These are phyloP conservation scores for Lacanobia wlatinum DNA, from an alignment of 2,888 invertebrate genomes.

Conservation along the genomic window DNA sequence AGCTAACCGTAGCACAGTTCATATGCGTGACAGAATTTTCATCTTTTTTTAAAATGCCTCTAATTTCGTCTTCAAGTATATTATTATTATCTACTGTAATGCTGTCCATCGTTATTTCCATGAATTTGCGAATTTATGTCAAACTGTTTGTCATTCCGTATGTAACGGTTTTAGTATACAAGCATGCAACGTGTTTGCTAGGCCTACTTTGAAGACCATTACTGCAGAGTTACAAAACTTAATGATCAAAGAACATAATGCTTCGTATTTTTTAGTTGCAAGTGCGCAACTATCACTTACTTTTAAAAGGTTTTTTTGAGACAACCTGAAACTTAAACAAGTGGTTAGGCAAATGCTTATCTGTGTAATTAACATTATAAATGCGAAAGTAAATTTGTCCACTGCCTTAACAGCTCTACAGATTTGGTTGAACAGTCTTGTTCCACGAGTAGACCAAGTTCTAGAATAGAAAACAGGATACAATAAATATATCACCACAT, in stretches of 20 bases:
- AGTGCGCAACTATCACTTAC: neutral
- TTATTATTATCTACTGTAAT: constrained; percentile 39
- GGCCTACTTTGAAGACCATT: constrained; percentile 29
- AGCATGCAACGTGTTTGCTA: constrained; percentile 20
- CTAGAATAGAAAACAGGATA: too few species aligned
- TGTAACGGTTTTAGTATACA: constrained; percentile 43
- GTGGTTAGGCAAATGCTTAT: too few species aligned
- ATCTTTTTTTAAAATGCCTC: constrained; percentile 26
- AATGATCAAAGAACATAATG: constrained; percentile 1
- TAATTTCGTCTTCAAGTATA: neutral
- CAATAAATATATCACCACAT: too few species aligned
- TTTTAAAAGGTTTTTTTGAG: too few species aligned
- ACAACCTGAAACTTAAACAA: too few species aligned
- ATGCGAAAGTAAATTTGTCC: too few species aligned
- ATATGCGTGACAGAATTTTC: constrained; percentile 42
- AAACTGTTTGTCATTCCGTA: constrained; percentile 45
- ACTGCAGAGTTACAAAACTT: constrained; percentile 21
- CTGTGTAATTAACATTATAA: too few species aligned
- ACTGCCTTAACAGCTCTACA: too few species aligned
- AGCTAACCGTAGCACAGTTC: constrained; percentile 30
- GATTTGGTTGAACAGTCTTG: too few species aligned
- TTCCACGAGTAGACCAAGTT: too few species aligned
- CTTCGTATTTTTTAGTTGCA: neutral
- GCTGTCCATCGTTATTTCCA: constrained; percentile 33
- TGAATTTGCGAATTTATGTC: constrained; percentile 57